Conservation (phyloP, 2,797 vertebrate genomes). For the Chloroceryle inda region DNA sequence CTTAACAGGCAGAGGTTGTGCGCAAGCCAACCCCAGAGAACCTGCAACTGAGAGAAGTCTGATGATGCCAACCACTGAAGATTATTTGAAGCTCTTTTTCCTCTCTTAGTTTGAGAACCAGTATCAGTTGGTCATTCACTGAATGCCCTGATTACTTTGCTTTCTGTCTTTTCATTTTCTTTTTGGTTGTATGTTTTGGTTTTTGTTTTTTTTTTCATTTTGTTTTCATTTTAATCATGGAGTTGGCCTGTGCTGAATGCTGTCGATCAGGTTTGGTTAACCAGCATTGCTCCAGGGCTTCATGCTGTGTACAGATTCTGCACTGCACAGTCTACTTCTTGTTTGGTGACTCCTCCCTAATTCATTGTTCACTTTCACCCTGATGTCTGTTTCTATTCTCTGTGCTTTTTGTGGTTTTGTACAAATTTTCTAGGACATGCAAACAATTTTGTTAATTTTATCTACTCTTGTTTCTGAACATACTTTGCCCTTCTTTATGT, state of each 20-base stretch:
- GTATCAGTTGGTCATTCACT: background rate
- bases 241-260: constrained; percentile 19
- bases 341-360: background rate
- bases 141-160: background rate
- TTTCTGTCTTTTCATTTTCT: background rate
- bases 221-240: background rate
- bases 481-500: background rate
- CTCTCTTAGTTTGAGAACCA: background rate
- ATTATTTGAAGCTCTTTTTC: background rate
- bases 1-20: background rate
- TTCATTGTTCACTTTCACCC: background rate
- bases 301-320: background rate
- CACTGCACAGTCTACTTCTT: background rate
- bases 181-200: background rate
- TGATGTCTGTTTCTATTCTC: background rate
- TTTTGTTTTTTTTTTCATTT: background rate
- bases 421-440: background rate
- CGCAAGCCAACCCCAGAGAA: constrained; percentile 1
- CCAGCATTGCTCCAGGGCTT: background rate
- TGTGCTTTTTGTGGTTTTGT: background rate
- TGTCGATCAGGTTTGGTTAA: constrained; percentile 50
- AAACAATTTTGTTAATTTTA: background rate
- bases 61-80: background rate
- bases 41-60: background rate
- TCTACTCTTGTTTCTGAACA: background rate